A percentile compares a stretch with the other conserved stretches of the same genome.
These are phyloP conservation scores for Podarcis raffonei DNA, from an alignment of 2,113 vertebrate genomes.

Conservation along the genomic window DNA sequence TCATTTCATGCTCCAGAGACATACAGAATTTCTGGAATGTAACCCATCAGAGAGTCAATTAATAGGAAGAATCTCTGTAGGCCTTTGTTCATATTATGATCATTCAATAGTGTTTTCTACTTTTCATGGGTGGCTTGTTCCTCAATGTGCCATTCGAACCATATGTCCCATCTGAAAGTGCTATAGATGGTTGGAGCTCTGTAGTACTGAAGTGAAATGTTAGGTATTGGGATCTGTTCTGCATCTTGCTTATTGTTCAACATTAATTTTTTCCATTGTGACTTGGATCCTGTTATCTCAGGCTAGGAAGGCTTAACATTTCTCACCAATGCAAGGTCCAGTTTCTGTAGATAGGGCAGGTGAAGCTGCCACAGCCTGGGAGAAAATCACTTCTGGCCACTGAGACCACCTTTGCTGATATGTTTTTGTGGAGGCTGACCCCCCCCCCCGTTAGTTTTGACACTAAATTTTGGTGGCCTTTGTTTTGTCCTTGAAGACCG, in stretches of 20 bases:
- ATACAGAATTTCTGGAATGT: conserved; percentile 23
- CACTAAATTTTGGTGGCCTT: too few species aligned
- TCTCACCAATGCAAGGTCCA: neutral
- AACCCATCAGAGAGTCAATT: conserved; percentile 13
- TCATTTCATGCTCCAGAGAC: neutral
- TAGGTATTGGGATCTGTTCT: neutral
- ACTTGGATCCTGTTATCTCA: neutral
- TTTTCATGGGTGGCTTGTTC: conserved; percentile 35
- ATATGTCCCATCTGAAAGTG: neutral
- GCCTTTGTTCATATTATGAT: conserved; percentile 1
- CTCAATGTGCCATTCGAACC: conserved; percentile 11
- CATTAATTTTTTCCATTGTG: neutral
- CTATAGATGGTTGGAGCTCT: neutral
- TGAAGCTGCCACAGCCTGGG: too few species aligned
- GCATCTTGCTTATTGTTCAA: neutral
- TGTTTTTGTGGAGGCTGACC: too few species aligned
- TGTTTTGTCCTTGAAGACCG: too few species aligned
- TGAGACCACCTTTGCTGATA: neutral
- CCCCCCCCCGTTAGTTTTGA: too few species aligned
- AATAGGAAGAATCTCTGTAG: neutral
- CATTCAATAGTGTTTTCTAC: neutral
- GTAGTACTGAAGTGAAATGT: neutral
- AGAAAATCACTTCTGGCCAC: neutral
- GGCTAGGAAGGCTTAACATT: neutral
- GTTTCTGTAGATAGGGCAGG: neutral